Percentiles rank a stretch among this genome's conserved stretches.
Evolutionary conservation across 2,797 vertebrate genomes (phyloP).

Genomic region (Onychomys leucogaster): DNA sequence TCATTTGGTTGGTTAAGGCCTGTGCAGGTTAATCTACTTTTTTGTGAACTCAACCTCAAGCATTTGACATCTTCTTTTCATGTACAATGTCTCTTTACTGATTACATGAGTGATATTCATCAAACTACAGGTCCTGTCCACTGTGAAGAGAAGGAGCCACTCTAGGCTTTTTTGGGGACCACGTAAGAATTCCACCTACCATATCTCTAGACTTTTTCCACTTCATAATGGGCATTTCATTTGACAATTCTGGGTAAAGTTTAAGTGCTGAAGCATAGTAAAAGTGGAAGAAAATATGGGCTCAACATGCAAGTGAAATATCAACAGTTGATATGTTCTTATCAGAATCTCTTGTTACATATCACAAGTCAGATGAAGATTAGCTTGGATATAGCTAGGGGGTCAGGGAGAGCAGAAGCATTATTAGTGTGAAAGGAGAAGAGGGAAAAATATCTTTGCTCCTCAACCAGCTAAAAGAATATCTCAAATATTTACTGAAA

Average conservation of each 20-base stretch:
- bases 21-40: neutral
- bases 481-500: neutral
- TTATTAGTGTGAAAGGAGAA: neutral
- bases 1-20: neutral
- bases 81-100: neutral
- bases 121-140: neutral
- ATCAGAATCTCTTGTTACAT: neutral
- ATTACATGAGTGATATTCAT: neutral
- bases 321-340: neutral
- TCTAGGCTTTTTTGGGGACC: neutral
- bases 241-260: neutral
- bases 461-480: neutral
- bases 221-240: neutral
- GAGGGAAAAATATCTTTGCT: neutral
- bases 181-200: neutral
- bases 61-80: neutral
- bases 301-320: neutral
- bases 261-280: slow-evolving; percentile 3
- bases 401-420: accelerated
- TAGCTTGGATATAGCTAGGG: neutral
- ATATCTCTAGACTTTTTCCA: neutral
- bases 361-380: neutral
- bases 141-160: neutral
- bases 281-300: neutral
- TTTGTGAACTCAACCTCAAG: neutral